Conservation (phyloP, 2,797 vertebrate species). For the Xerus rutilus region DNA sequence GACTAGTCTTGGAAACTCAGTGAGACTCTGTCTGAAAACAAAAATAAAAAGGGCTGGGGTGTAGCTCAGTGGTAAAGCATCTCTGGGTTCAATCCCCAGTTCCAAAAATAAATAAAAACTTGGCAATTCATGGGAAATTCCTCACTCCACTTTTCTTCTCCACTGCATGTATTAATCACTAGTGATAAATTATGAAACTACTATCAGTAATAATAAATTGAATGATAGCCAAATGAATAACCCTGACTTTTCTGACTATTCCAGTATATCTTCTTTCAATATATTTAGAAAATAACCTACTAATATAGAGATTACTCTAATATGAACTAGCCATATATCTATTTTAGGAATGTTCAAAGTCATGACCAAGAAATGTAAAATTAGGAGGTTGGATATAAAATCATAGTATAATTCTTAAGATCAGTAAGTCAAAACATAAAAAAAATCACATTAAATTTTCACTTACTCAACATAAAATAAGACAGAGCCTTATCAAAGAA, state of each 20-base stretch:
- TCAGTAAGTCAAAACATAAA: constrained; percentile 14
- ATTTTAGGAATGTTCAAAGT: constrained; percentile 31
- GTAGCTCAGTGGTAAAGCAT: too few species aligned
- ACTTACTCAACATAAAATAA: constrained; percentile 47
- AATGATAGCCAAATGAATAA: constrained; percentile 14
- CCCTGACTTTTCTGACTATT: constrained; percentile 13
- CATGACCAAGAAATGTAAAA: constrained; percentile 41
- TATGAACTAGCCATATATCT: neutral
- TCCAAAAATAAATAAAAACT: neutral
- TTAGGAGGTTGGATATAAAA: constrained; percentile 34
- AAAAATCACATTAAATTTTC: constrained; percentile 27
- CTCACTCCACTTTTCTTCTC: neutral
- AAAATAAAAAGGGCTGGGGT: too few species aligned
- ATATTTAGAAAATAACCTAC: constrained; percentile 43
- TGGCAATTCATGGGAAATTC: neutral
- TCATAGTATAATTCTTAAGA: neutral
- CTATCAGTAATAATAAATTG: constrained; percentile 3
- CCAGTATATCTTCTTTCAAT: neutral
- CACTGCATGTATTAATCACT: neutral
- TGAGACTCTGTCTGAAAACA: too few species aligned
- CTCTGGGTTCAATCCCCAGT: too few species aligned
- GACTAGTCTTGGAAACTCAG: too few species aligned
- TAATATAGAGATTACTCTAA: neutral
- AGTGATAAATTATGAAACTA: neutral
- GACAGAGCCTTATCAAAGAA: neutral